phyloP scores from a whole-genome alignment of 1,140 invertebrate species.

The Sinella curviseta region DNA sequence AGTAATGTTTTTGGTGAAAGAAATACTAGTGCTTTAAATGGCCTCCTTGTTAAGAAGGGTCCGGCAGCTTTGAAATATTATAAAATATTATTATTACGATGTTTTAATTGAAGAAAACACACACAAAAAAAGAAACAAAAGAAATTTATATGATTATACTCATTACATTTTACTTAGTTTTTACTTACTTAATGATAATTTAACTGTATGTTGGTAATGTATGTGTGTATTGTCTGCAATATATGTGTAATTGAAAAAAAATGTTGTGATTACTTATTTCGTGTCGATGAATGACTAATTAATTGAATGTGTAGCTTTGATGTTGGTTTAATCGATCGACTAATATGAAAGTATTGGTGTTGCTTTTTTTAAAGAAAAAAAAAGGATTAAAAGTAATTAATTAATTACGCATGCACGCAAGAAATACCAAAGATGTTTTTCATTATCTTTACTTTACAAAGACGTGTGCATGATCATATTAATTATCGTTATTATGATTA shows the following conservation, averaged over 20 bases:
- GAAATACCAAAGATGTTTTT: background rate
- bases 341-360: background rate
- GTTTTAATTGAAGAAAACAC: background rate
- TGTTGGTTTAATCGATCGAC: background rate
- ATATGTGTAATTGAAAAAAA: background rate
- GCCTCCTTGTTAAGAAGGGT: background rate
- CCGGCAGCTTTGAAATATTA: background rate
- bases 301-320: too few species aligned
- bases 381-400: background rate
- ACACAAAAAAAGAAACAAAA: background rate
- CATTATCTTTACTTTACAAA: too few species aligned
- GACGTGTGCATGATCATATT: background rate
- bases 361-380: background rate
- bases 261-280: background rate
- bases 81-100: background rate
- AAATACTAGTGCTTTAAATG: background rate
- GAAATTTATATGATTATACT: background rate
- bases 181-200: background rate
- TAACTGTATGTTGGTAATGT: background rate
- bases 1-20: background rate
- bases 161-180: too few species aligned
- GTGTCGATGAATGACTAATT: too few species aligned
- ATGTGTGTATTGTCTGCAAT: background rate
- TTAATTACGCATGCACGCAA: too few species aligned
- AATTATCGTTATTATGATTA: background rate